Evolutionary conservation across 2,113 vertebrate species (phyloP).

Genomic region (Spea bombifrons): DNA sequence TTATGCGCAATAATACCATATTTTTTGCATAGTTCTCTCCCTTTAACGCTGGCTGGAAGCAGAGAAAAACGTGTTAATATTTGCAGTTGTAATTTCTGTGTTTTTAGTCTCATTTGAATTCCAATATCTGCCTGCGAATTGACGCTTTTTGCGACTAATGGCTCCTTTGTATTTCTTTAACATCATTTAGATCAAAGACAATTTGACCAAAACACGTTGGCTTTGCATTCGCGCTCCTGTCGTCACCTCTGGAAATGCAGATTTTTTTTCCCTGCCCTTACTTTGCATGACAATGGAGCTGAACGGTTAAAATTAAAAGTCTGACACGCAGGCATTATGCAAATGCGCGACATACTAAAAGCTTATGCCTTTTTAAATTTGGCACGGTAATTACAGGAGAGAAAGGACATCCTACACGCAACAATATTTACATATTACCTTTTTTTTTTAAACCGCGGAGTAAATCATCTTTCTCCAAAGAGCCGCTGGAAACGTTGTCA

Average conservation of each 20-base stretch:
- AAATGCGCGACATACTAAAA: constrained; percentile 42
- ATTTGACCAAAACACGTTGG: constrained; percentile 42
- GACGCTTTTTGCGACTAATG: constrained; percentile 17
- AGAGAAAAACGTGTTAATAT: constrained; percentile 39
- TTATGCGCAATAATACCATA: no score
- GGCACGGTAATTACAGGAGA: constrained; percentile 41
- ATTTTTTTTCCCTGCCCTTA: constrained; percentile 27
- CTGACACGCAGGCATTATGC: constrained; percentile 46
- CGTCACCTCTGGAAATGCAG: constrained; percentile 25
- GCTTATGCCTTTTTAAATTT: constrained; percentile 45
- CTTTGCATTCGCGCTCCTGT: constrained; percentile 27
- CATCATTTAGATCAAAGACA: constrained; percentile 43
- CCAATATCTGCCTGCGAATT: constrained; percentile 31
- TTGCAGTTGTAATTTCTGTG: constrained; percentile 28
- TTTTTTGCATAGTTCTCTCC: no score
- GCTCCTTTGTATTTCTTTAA: constrained; percentile 41
- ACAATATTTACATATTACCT: constrained; percentile 47
- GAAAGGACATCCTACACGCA: constrained; percentile 19
- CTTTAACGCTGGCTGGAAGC: background rate
- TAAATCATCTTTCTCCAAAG: constrained; percentile 15
- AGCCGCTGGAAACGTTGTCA: background rate
- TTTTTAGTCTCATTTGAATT: constrained; percentile 27
- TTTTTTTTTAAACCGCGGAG: constrained; percentile 15
- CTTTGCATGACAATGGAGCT: constrained; percentile 43
- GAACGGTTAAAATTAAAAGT: constrained; percentile 45